Evolutionary conservation across 2,113 vertebrate genomes (phyloP).

Genomic region (Oncorhynchus mykiss): DNA sequence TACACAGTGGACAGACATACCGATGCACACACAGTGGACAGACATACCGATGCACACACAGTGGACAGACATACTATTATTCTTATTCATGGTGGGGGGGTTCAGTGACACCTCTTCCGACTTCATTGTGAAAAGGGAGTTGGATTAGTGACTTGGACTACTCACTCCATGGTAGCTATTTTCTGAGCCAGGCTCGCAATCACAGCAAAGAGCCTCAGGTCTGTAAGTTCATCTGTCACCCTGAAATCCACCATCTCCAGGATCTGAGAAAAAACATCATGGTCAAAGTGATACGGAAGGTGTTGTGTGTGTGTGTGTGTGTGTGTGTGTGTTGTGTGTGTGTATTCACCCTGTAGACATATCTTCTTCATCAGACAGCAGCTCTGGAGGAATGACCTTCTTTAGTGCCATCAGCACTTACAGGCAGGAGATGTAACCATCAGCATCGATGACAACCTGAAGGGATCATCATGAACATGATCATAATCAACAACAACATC

Average conservation of each 20-base stretch:
- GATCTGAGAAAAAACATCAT: constrained; percentile 71
- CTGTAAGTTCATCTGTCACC: constrained; percentile 92
- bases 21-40: not conserved
- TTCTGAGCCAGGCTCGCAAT: constrained; percentile 89
- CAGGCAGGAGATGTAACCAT: constrained; percentile 73
- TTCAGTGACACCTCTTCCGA: constrained; percentile 46
- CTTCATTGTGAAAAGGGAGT: constrained; percentile 61
- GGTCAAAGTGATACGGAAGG: constrained; percentile 35
- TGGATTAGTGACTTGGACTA: constrained; percentile 80
- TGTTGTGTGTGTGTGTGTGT: not conserved
- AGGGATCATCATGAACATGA: constrained; percentile 18
- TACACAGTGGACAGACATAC: not conserved
- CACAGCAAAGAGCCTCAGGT: constrained; percentile 88
- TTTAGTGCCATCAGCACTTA: constrained; percentile 74
- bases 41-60: not conserved
- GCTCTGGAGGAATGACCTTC: constrained; percentile 64
- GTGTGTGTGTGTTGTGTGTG: not conserved
- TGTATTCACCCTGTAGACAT: constrained; percentile 69
- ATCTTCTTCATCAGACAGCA: constrained; percentile 78
- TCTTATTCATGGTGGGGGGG: constrained; percentile 54
- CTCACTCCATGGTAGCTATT: constrained; percentile 89
- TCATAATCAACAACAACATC: constrained; percentile 3
- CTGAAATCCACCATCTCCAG: constrained; percentile 90
- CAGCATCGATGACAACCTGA: constrained; percentile 70
- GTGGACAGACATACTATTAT: constrained; percentile 15